Base-by-base conservation (phyloP, 2,113 vertebrate genomes). In the Crotalus helleri region DNA sequence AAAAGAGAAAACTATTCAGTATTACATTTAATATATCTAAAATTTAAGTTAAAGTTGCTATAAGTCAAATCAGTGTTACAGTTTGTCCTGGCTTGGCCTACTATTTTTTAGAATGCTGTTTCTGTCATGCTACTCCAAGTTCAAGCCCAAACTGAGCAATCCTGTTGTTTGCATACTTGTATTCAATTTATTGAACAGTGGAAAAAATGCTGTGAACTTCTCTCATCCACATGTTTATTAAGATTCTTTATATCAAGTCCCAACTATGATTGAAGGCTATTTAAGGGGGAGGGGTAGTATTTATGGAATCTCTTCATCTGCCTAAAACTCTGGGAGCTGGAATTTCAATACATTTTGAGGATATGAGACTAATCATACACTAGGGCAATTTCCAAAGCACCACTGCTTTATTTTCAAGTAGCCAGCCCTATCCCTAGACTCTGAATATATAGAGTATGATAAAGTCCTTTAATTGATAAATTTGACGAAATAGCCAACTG, bases 401-500 rank as follows among this genome's bases (percentile, higher is more conserved):
- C 54, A 26, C 21, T 89, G 19, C 39, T 58, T 90, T 55, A 81
- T 89, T 13, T 93, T 1, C 1, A 88, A 88, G 5, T 5, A 54
- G 93, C 39, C 87, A 10, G 89, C 91, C 3, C 44, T n/a, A 53
- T 24, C 0, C 3, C 44, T 93, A 53, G 69, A 49, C 57, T 92
- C 39, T 90, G 0, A n/a, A 53, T 26, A 91, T 10, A 88, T 93
- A 93, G 91, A 1, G 3, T 26, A 90, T 53, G 61, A 93, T 88
- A 90, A 46, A 93, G 89, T 87, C 9, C 23, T 8, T 90, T 91
- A 53, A 57, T 87, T 90, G 69, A 33, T 44, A 93, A 94, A 93
- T 89, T 24, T 89, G 17, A 15, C 92, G 61, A 92, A 93, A 92
- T 90, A 92, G 89, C 55, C 9, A 23, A 24, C 5, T n/a, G 53